phyloP scores from a whole-genome alignment of 2,113 vertebrate genomes.

The Oxyruncus cristatus region DNA sequence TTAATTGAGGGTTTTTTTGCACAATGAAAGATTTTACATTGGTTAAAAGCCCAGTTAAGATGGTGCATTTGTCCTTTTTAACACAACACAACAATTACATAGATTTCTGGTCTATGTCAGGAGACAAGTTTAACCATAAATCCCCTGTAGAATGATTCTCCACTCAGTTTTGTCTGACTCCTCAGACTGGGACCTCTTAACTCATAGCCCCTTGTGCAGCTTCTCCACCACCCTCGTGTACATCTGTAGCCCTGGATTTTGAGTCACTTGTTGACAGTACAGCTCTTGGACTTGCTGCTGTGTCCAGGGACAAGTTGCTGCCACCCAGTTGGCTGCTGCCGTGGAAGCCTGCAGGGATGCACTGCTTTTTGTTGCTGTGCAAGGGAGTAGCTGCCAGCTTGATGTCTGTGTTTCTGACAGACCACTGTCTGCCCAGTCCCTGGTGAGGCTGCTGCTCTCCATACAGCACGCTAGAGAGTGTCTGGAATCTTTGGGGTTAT shows the following conservation, averaged over 20 bases:
- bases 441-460: not conserved
- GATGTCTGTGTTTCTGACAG: rapidly evolving
- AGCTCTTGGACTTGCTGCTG: not conserved
- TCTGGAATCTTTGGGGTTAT: not conserved
- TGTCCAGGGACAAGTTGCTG: not conserved
- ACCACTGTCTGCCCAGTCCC: rapidly evolving
- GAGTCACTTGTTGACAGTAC: not conserved
- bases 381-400: not conserved
- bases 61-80: not conserved
- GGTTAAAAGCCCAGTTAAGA: not conserved
- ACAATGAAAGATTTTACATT: not conserved
- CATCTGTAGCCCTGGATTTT: not conserved
- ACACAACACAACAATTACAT: not conserved
- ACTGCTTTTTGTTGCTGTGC: rapidly evolving
- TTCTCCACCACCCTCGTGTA: not conserved
- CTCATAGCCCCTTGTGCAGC: not conserved
- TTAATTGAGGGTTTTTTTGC: not conserved
- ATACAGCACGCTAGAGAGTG: rapidly evolving
- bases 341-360: not conserved
- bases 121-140: not conserved
- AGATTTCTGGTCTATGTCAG: not conserved
- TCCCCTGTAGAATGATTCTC: not conserved
- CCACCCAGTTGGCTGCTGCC: not conserved
- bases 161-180: not conserved
- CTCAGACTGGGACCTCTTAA: not conserved